Base-by-base conservation (phyloP, 2,797 vertebrate species). In the Coccyzus lansbergi region DNA sequence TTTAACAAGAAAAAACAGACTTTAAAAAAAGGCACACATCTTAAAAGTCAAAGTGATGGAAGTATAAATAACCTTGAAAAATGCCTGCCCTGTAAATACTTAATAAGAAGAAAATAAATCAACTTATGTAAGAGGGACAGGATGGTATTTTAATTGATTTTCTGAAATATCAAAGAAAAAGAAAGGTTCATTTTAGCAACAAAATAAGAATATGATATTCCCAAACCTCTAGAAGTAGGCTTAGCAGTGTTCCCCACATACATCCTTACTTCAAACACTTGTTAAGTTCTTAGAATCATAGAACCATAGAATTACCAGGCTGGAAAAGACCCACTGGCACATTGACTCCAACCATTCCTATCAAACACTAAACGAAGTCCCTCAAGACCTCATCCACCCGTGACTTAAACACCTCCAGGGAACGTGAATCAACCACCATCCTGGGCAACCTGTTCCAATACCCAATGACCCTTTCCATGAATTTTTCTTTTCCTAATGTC, bases 31-130 rank as follows among this genome's bases (percentile, higher is more conserved):
- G 34, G 60, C 22, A 91, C 34, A 52, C 29, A 67, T 15, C 33
- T 49, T 92, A 87, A 85, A 94, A 95, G 82, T 81, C 42, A 53
- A 85, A 70, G 83, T 52, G 59, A 91, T 67, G 29, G 44, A 91
- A 78, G 81, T 84, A 87, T 16, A 76, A 86, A 72, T 46, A 77
- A 46, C 77, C 38, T 55, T 90, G 42, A 62, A 95, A 84, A 83
- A 70, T 20, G 15, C 88, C 52, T 49, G 38, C 9, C 88, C 80
- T 72, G 31, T 77, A 84, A 75, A 79, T 78, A 93, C 85, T 95
- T 90, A 86, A 74, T 72, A 51, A 90, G 48, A 81, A 92, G 21
- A 22, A 44, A 72, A 60, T n/a, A 68, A 56, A 82, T 58, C 24
- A 63, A 38, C 48, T 15, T 52, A 78, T 36, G 46, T 53, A 87